A percentile compares a stretch with the other conserved stretches of the same genome.
Conservation (phyloP, 1,140 invertebrate species). For the Heliconius hewitsoni region DNA sequence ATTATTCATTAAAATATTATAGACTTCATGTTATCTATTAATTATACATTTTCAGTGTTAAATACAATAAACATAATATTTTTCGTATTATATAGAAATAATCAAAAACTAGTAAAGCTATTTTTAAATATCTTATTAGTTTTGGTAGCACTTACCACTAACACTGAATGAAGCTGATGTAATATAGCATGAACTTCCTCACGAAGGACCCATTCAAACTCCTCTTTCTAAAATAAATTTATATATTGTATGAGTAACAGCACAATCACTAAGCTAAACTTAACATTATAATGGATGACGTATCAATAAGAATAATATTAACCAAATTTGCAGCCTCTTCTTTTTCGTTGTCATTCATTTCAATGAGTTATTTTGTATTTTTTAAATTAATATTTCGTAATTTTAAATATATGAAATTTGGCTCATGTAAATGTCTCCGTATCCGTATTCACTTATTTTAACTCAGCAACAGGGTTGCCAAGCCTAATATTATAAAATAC, state of each 20-base stretch:
- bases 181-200: conserved; percentile 94
- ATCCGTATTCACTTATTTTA: conserved; percentile 13
- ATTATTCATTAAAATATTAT: neutral
- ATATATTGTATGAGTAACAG: conserved; percentile 38
- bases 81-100: neutral
- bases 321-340: conserved; percentile 93
- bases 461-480: conserved; percentile 7
- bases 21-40: neutral
- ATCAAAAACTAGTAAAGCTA: neutral
- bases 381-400: conserved; percentile 12
- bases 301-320: conserved; percentile 74
- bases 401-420: conserved; percentile 8
- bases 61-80: neutral
- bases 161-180: conserved; percentile 90
- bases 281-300: conserved; percentile 45
- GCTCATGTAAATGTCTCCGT: conserved; percentile 6
- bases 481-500: neutral
- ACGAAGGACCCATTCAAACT: conserved; percentile 95
- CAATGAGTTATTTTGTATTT: conserved; percentile 7
- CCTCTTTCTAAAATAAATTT: conserved; percentile 89
- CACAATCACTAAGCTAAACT: conserved; percentile 29
- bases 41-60: neutral
- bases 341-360: conserved; percentile 91
- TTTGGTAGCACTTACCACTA: conserved; percentile 85
- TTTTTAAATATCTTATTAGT: neutral